Base-by-base conservation (phyloP, 2,113 vertebrate species). In the Bubo scandiacus region DNA sequence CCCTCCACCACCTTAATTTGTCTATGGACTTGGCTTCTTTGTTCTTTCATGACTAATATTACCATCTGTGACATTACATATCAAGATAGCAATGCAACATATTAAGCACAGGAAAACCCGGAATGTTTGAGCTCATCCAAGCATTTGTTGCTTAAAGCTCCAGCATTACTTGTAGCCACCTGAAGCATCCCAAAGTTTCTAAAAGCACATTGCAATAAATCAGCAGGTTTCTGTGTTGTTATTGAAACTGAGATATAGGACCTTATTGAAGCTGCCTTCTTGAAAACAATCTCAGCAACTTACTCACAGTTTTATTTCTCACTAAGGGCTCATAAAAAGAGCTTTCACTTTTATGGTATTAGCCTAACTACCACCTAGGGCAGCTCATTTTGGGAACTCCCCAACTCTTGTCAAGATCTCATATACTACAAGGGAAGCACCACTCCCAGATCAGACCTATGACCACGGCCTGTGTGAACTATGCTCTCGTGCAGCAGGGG, bases 11-110 rank as follows among this genome's bases (percentile, higher is more conserved):
- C 94, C 97, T 98, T 96, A 96, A 92, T 96, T 98, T 97, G 95
- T 96, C 97, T 97, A 97, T 95, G 95, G 94, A 97, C 89, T 98
- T 98, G 98, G 98, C 98, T 97, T 92, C 97, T 98, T 98, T 98
- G 97, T 98, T 98, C 97, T 98, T 98, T 98, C 97, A 98, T 98
- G 98, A 98, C 97, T 98, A 98, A 98, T 98, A 98, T 98, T 97
- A 97, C 98, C 98, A 98, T 98, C 98, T 98, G 98, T 98, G 98
- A 98, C 97, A 98, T 98, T 98, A 98, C 98, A 97, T 98, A 98
- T 97, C 97, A 98, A 98, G 97, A 98, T 97, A 98, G 96, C 96
- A 98, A 98, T 98, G 98, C 98, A 98, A 98, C 97, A 96, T 98
- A 98, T 98, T 98, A 98, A 98, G 94, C 90, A 95, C 97, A 98